Conservation (phyloP, 2,888 invertebrate species). For the Microctonus hyperodae region DNA sequence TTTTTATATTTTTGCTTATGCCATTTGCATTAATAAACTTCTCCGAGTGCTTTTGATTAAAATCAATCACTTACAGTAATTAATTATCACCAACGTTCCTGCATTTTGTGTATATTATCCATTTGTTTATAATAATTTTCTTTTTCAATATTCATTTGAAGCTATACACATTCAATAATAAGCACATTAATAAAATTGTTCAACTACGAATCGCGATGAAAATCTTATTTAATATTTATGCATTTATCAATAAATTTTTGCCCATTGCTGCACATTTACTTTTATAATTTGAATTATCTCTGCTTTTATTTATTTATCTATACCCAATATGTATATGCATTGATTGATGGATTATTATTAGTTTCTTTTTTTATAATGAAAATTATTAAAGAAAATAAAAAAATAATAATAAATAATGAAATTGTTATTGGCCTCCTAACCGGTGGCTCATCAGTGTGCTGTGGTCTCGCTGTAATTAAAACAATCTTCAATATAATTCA, state of each 20-base stretch:
- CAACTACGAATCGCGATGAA: constrained; percentile 42
- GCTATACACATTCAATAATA: constrained; percentile 41
- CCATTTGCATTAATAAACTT: not conserved
- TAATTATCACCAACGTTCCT: not conserved
- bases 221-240: constrained; percentile 20
- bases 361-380: constrained; percentile 44
- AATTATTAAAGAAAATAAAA: constrained; percentile 47
- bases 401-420: constrained; percentile 46
- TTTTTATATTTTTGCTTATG: constrained; percentile 1
- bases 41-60: not conserved
- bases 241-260: not conserved
- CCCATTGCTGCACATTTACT: not conserved
- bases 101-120: constrained; percentile 14
- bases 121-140: constrained; percentile 48
- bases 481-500: constrained; percentile 36
- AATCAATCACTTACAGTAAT: not conserved
- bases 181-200: constrained; percentile 46
- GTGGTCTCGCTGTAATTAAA: constrained; percentile 62
- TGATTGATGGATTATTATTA: constrained; percentile 17
- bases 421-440: constrained; percentile 54
- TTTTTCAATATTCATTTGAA: constrained; percentile 40
- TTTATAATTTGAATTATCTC: not conserved
- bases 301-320: not conserved
- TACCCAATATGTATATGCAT: not conserved
- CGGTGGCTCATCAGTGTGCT: constrained; percentile 61